These are phyloP conservation scores for Malaclemys terrapin DNA, from an alignment of 2,113 vertebrate genomes.

Conservation along the genomic window DNA sequence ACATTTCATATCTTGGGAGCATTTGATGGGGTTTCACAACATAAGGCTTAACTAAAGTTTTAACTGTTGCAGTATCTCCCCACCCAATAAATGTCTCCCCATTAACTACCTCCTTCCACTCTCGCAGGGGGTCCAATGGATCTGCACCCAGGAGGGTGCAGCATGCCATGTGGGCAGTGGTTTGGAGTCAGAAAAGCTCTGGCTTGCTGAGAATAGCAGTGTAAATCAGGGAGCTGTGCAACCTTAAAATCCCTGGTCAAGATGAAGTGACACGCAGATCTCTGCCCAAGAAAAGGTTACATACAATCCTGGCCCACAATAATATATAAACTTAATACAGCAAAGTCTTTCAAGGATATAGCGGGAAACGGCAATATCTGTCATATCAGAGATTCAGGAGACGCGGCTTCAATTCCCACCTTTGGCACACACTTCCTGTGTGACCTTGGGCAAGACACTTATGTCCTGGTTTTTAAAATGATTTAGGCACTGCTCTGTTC, in stretches of 20 bases:
- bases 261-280: no score
- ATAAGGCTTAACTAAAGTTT: background rate
- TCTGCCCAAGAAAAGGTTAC: no score
- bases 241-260: background rate
- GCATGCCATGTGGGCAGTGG: background rate
- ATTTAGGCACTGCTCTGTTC: background rate
- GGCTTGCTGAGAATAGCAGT: background rate
- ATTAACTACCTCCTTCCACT: background rate
- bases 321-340: background rate
- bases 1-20: background rate
- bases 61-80: background rate
- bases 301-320: background rate
- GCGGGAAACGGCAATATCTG: background rate
- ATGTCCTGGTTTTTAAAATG: background rate
- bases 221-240: background rate
- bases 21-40: background rate
- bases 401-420: slow-evolving; percentile 36
- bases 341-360: background rate
- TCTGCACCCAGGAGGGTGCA: background rate
- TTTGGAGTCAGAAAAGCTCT: background rate
- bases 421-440: background rate
- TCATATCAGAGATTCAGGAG: slow-evolving; percentile 41
- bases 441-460: slow-evolving; percentile 7
- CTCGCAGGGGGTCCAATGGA: background rate
- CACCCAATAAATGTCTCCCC: background rate